A percentile compares a stretch with the other conserved stretches of the same genome.
phyloP scores from a whole-genome alignment of 2,113 vertebrate genomes.

The Cryptotis parvus region DNA sequence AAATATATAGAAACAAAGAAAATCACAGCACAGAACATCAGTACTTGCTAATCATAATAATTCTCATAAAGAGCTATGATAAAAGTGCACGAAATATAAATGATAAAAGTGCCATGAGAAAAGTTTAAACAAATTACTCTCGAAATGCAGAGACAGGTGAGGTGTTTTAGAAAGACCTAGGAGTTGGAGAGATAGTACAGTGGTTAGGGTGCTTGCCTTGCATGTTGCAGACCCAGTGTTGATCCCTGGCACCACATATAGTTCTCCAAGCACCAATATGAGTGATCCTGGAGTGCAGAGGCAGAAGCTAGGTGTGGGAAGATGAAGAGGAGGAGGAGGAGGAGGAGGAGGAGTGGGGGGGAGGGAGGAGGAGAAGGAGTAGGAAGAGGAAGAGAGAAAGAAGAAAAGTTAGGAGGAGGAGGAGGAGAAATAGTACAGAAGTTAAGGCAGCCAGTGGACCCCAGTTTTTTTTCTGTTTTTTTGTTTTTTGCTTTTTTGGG shows the following conservation, averaged over 20 bases:
- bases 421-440: too few species aligned
- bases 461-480: too few species aligned
- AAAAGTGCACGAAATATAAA: not conserved
- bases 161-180: not conserved
- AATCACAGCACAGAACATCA: not conserved
- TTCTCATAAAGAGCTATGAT: not conserved
- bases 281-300: not conserved
- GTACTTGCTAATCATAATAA: not conserved
- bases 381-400: too few species aligned
- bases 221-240: too few species aligned
- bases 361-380: not conserved
- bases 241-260: too few species aligned
- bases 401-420: too few species aligned
- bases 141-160: not conserved
- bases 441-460: too few species aligned
- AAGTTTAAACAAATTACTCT: not conserved
- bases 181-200: not conserved
- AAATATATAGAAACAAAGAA: not conserved
- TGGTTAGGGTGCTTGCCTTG: too few species aligned
- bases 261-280: too few species aligned
- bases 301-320: not conserved
- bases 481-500: too few species aligned
- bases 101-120: not conserved
- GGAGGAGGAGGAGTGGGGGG: not conserved
- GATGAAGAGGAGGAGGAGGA: not conserved